A percentile compares a stretch with the other conserved stretches of the same genome.
Conservation (phyloP, 2,888 invertebrate genomes). For the Thymelicus lineola region DNA sequence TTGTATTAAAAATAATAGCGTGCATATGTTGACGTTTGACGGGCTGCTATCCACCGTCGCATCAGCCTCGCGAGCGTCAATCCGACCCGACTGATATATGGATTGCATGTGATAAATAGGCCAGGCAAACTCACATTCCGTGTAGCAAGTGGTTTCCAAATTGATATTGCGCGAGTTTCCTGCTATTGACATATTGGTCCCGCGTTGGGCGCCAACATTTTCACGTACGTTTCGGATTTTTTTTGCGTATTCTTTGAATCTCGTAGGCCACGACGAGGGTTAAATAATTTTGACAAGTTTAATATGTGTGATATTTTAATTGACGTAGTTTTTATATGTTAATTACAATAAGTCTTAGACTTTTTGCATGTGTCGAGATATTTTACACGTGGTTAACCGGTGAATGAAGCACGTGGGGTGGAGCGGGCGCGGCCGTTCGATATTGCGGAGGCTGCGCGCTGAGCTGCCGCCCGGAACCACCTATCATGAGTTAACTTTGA, state of each 20-base stretch:
- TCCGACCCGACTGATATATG: slow-evolving; percentile 26
- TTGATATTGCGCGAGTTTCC: slow-evolving; percentile 29
- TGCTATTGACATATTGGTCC: slow-evolving; percentile 25
- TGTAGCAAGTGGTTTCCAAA: slow-evolving; percentile 24
- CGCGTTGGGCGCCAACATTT: slow-evolving; percentile 30
- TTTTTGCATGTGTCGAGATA: slow-evolving; percentile 11
- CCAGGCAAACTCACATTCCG: slow-evolving; percentile 23
- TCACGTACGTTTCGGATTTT: background rate
- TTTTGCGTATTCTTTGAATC: background rate
- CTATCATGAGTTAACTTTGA: slow-evolving; percentile 57
- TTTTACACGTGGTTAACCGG: slow-evolving; percentile 53
- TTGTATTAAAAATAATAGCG: background rate
- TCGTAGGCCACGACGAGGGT: background rate
- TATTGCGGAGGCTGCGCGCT: slow-evolving; percentile 62
- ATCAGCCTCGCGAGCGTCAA: slow-evolving; percentile 14
- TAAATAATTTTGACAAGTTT: background rate
- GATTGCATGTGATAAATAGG: slow-evolving; percentile 33
- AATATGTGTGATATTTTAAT: slow-evolving; percentile 5
- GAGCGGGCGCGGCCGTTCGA: slow-evolving; percentile 58
- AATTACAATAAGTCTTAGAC: slow-evolving; percentile 12
- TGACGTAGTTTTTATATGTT: background rate
- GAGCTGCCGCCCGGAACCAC: slow-evolving; percentile 54
- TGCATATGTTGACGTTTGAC: background rate
- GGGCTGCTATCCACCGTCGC: slow-evolving; percentile 19
- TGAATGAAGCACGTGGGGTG: slow-evolving; percentile 58